Conservation (phyloP, 2,113 vertebrate species). For the Xyrauchen texanus region DNA sequence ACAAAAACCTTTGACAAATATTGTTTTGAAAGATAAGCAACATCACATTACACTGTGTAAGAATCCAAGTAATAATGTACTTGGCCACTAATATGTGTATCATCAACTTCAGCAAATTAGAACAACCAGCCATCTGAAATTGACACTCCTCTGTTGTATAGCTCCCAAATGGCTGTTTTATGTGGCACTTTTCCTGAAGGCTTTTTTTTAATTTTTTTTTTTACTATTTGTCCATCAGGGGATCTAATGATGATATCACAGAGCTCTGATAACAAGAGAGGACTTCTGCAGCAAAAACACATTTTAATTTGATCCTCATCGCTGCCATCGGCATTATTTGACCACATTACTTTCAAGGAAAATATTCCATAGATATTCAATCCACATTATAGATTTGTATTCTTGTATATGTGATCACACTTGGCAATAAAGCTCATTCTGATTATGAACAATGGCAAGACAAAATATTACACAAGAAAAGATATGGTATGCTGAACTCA, state of each 20-base stretch:
- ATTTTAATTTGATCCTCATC: conserved; percentile 61
- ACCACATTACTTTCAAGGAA: conserved; percentile 50
- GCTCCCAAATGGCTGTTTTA: conserved; percentile 59
- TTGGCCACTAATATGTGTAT: conserved; percentile 57
- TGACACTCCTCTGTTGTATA: conserved; percentile 55
- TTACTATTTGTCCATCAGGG: conserved; percentile 29
- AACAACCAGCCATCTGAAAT: conserved; percentile 56
- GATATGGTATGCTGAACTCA: conserved; percentile 49
- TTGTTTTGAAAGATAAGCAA: conserved; percentile 28
- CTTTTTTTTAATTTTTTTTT: conserved; percentile 11
- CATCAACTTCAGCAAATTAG: conserved; percentile 60
- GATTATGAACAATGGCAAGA: conserved; percentile 34
- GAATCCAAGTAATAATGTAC: conserved; percentile 56
- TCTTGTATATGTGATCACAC: too few relatives aligned
- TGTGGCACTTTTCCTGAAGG: conserved; percentile 35
- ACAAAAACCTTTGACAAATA: background rate
- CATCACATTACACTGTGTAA: conserved; percentile 44
- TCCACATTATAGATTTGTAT: conserved; percentile 54
- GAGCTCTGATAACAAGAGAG: conserved; percentile 46
- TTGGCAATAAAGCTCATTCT: too few relatives aligned
- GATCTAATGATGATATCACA: conserved; percentile 29
- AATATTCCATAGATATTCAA: conserved; percentile 42
- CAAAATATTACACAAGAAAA: conserved; percentile 49
- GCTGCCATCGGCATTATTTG: conserved; percentile 48
- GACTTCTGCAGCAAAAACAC: conserved; percentile 13